Percentiles rank a stretch among this genome's conserved stretches.
phyloP scores from a whole-genome alignment of 2,888 invertebrate genomes.

The Caenorhabditis angaria region DNA sequence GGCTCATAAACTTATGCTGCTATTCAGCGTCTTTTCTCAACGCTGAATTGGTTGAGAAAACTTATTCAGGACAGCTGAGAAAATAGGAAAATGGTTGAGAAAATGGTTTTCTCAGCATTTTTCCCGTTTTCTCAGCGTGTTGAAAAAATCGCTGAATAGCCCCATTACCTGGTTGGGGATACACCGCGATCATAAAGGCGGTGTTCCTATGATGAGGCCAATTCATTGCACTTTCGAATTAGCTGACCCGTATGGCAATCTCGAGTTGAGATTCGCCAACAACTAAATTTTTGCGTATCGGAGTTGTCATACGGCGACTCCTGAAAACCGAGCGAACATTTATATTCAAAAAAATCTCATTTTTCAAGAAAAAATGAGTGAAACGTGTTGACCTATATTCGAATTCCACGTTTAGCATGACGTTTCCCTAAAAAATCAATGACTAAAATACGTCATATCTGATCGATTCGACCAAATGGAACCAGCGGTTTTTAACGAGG shows the following conservation, averaged over 20 bases:
- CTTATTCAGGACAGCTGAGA: too few species aligned
- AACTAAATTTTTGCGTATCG: conserved; percentile 61
- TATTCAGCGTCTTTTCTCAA: too few species aligned
- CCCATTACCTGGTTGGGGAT: conserved; percentile 8
- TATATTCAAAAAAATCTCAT: background rate
- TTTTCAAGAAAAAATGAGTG: background rate
- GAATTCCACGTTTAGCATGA: too few species aligned
- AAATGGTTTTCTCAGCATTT: too few species aligned
- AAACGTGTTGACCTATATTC: background rate
- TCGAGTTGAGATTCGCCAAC: conserved; percentile 77
- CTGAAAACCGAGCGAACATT: background rate
- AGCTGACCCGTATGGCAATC: conserved; percentile 82
- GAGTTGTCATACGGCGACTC: background rate
- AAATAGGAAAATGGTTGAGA: too few species aligned
- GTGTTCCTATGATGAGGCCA: conserved; percentile 2
- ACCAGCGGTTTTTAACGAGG: background rate
- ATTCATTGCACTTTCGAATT: conserved; percentile 47
- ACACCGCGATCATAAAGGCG: conserved; percentile 8
- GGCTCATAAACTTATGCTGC: too few species aligned
- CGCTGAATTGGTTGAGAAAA: too few species aligned
- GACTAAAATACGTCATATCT: background rate
- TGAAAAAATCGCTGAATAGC: too few species aligned
- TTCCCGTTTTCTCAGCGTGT: too few species aligned
- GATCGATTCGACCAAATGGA: background rate
- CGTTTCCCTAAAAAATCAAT: too few species aligned